Base-by-base conservation (phyloP, 2,888 invertebrate genomes). In the Linnaemya tessellans region DNA sequence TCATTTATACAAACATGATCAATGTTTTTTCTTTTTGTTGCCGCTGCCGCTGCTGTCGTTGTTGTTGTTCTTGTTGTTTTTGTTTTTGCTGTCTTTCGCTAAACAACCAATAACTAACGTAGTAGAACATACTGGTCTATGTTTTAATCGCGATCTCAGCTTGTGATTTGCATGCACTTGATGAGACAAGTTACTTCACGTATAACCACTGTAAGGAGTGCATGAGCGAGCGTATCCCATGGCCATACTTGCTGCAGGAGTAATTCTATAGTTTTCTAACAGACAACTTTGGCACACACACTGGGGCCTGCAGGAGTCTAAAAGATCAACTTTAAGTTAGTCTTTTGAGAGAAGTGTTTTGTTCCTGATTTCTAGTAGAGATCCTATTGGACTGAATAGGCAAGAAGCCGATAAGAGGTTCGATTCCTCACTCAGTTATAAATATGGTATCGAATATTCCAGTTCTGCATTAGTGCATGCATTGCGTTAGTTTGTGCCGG, bases 111-210 rank as follows among this genome's bases (percentile, higher is more conserved):
- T 83, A 83, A 78, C 82, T 70, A 84, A 84, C 73, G 49, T 80
- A 62, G 84, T 74, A 81, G 84, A 79, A 74, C 84, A 84, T 73
- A 74, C 79, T 86, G 87, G 77, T 73, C 74, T 80, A 79, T 83
- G 86, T 80, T 80, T 86, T 84, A 85, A 82, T 85, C 87, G 86
- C 84, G 87, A 88, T 88, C 88, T 58, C 88, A 87, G 86, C 87
- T 87, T 87, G 88, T 84, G 87, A 88, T 88, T 88, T 88, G 88
- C 88, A 88, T 88, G 88, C 88, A 88, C 87, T 88, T 88, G 88
- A 88, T 88, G 88, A 86, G 86, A 80, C 84, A 81, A 78, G 79
- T 81, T 77, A 62, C 75, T 80, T n/a, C 73, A 67, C 54, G 64
- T 74, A 18, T 20, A 65, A 80, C 65, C 84, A 67, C 79, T 75